These are phyloP conservation scores for Mechanitis messenoides DNA, from an alignment of 2,888 invertebrate species.

Conservation along the genomic window DNA sequence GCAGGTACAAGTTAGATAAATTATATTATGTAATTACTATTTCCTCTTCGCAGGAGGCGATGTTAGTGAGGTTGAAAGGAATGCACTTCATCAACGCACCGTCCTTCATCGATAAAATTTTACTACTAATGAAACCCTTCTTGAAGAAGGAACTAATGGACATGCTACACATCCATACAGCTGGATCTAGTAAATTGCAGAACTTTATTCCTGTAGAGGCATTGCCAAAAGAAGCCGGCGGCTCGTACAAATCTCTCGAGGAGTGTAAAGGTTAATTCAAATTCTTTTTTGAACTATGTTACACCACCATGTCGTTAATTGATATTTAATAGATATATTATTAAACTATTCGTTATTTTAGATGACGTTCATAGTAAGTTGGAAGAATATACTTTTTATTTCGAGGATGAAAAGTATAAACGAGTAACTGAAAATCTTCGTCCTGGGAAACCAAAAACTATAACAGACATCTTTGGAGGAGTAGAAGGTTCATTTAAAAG, in stretches of 20 bases:
- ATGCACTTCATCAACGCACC: slow-evolving; percentile 80
- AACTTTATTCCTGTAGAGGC: slow-evolving; percentile 67
- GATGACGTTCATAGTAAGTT: slow-evolving; percentile 52
- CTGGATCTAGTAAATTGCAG: slow-evolving; percentile 48
- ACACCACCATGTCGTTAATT: background rate
- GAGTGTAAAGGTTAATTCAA: background rate
- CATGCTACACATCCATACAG: slow-evolving; percentile 65
- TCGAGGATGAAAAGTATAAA: slow-evolving; percentile 71
- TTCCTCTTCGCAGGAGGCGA: slow-evolving; percentile 65
- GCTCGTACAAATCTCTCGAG: background rate
- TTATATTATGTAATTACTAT: background rate
- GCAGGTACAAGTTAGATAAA: too few relatives aligned
- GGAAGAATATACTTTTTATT: slow-evolving; percentile 50
- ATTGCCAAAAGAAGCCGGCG: slow-evolving; percentile 20
- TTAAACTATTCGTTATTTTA: slow-evolving; percentile 30
- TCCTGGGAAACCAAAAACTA: slow-evolving; percentile 79
- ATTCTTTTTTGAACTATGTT: background rate
- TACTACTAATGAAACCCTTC: slow-evolving; percentile 79
- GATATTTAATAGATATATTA: too few relatives aligned
- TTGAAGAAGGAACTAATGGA: slow-evolving; percentile 78
- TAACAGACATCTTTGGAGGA: slow-evolving; percentile 80
- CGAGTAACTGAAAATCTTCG: slow-evolving; percentile 77
- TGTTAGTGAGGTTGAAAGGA: slow-evolving; percentile 78
- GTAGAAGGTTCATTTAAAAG: slow-evolving; percentile 84
- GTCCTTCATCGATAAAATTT: slow-evolving; percentile 78